Base-by-base conservation (phyloP, 1,140 invertebrate species). In the Drosophila arizonae region DNA sequence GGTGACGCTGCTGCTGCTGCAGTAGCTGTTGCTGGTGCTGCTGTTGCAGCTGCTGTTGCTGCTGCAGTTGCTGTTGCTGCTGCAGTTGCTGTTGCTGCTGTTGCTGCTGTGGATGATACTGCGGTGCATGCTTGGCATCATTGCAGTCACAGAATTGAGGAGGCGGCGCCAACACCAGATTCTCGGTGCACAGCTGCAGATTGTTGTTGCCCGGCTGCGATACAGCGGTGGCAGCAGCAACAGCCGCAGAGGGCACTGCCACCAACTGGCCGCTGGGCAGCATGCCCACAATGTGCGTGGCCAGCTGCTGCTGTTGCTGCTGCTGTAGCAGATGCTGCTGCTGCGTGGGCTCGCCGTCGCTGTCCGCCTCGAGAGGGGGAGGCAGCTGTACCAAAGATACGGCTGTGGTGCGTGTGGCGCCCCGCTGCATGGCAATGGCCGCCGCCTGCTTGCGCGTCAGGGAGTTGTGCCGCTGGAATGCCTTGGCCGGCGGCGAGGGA, bases 371-470 rank as follows among this genome's bases (percentile, higher is more conserved):
- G 39, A 96, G 93, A 4, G 96, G 96, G 21, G 96, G 96, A 45
- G 96, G 96, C 46, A 97, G 92, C 84, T 96, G 95, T 6, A 95
- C 95, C 33, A 97, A 91, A 21, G 95, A 96, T 15, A 96, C 96
- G 13, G 93, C 92, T 43, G 93, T 91, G 79, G 93, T 90, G 70
- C 94, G 91, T 66, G 93, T 81, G 56, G 88, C 92, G 0, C 82
- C 82, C 45, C 93, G 90, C 13, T 93, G 91, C 81, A 93, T 90
- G 62, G 93, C 85, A 70, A 92, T 93, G 2, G 92, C 92, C 3
- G 93, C 92, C 8, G 93, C 93, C 60, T 93, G 93, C 76, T 93
- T 93, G 45, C 93, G 90, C 21, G 94, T 93, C 9, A 94, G 78
- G 58, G 94, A 94, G 81, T 94, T 94, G 90, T 94, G 93, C 0